Evolutionary conservation across 2,888 invertebrate genomes (phyloP).

Genomic region (Pyrochroa serraticornis): DNA sequence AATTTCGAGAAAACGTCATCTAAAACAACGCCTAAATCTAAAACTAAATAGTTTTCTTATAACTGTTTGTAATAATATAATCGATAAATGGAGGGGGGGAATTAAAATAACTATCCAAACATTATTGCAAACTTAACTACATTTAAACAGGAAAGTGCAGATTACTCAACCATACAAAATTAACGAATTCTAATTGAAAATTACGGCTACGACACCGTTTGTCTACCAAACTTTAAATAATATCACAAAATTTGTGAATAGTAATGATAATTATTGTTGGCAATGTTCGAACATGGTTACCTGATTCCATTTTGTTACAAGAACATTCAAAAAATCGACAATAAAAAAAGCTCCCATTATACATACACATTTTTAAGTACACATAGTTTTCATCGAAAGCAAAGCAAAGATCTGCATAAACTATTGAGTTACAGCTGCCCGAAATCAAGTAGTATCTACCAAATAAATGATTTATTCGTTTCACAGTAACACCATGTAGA

Average conservation of each 20-base stretch:
- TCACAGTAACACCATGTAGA: conserved; percentile 28
- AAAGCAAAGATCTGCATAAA: conserved; percentile 16
- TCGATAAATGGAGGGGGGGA: background rate
- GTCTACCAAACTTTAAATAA: conserved; percentile 28
- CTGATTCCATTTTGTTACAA: conserved; percentile 4
- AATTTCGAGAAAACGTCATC: conserved; percentile 22
- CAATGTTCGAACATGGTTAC: conserved; percentile 31
- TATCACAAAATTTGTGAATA: conserved; percentile 41
- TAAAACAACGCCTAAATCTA: conserved; percentile 26
- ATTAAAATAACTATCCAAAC: background rate
- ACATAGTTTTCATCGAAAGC: conserved; percentile 19
- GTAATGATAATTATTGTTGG: conserved; percentile 27
- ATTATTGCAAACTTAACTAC: conserved; percentile 12
- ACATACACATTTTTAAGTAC: conserved; percentile 26
- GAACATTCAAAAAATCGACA: conserved; percentile 19
- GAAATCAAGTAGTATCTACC: conserved; percentile 11
- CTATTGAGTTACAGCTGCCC: conserved; percentile 18
- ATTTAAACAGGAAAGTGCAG: too few species aligned
- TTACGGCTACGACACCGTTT: background rate
- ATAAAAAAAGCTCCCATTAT: conserved; percentile 22
- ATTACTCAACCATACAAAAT: conserved; percentile 1
- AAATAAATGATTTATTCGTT: conserved; percentile 14
- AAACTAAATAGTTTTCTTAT: conserved; percentile 23
- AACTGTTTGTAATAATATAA: conserved; percentile 19
- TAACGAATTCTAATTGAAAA: background rate